Percentiles rank a stretch among this genome's conserved stretches.
Evolutionary conservation across 53 echinoderm and acorn worm genomes (phyloP).

Genomic region (Paracentrotus lividus): DNA sequence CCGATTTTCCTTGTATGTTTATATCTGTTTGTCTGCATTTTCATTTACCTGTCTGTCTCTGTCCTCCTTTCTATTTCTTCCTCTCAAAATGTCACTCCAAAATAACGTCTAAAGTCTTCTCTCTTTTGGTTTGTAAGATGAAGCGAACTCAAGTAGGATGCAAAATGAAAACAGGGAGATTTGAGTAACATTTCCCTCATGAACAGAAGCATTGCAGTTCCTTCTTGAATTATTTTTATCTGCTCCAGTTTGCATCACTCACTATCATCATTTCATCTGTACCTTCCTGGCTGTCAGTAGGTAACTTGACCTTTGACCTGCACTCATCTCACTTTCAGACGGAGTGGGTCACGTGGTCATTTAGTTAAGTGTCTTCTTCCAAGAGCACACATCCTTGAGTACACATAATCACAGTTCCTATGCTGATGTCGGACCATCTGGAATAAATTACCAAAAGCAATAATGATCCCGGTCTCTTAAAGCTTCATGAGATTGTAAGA

Average conservation of each 20-base stretch:
- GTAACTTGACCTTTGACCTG: neutral
- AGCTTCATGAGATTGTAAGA: neutral
- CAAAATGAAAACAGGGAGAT: neutral
- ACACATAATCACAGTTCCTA: slow-evolving; percentile 7
- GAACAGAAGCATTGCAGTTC: no score
- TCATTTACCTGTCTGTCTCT: neutral
- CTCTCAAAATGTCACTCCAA: neutral
- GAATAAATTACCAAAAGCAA: slow-evolving; percentile 55
- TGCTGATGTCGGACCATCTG: neutral
- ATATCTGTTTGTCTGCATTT: neutral
- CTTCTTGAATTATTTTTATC: neutral
- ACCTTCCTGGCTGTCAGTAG: neutral
- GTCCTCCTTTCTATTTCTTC: neutral
- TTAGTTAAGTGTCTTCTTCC: slow-evolving; percentile 11
- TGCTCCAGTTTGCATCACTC: neutral
- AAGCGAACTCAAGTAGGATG: neutral
- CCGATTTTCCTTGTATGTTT: neutral
- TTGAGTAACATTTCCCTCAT: no score
- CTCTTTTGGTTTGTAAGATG: neutral
- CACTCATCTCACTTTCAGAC: neutral
- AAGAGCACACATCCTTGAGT: slow-evolving; percentile 12
- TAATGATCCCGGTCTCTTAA: neutral
- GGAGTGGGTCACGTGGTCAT: neutral
- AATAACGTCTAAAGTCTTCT: neutral
- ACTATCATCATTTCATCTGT: neutral